Percentiles rank a stretch among this genome's conserved stretches.
These are phyloP conservation scores for Diprion similis DNA, from an alignment of 1,140 invertebrate genomes.

Conservation along the genomic window DNA sequence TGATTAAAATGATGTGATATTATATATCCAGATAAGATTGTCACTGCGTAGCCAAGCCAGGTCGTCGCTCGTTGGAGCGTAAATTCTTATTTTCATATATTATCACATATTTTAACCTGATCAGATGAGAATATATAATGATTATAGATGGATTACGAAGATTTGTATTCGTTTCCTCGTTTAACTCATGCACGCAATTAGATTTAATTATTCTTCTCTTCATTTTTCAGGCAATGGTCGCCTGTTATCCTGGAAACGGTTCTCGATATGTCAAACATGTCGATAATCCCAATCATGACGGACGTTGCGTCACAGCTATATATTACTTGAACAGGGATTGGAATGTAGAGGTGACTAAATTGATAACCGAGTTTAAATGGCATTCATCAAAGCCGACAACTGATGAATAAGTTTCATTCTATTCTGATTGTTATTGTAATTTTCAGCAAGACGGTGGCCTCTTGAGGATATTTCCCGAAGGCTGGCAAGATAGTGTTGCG, in stretches of 20 bases:
- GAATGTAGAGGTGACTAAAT: conserved; percentile 71
- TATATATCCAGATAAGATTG: too few relatives aligned
- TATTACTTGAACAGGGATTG: conserved; percentile 96
- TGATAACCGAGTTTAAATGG: background rate
- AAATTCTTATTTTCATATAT: too few relatives aligned
- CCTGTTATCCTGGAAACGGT: conserved; percentile 92
- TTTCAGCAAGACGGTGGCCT: conserved; percentile 73
- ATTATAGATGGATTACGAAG: too few relatives aligned
- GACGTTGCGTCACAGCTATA: conserved; percentile 92
- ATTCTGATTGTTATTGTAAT: conserved; percentile 22
- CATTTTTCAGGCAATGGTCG: conserved; percentile 90
- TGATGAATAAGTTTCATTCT: conserved; percentile 8
- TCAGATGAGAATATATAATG: too few relatives aligned
- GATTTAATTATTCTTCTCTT: conserved; percentile 25
- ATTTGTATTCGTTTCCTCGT: too few relatives aligned
- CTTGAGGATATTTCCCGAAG: conserved; percentile 90
- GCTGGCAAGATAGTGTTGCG: conserved; percentile 80
- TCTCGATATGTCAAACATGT: conserved; percentile 96
- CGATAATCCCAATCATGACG: conserved; percentile 96
- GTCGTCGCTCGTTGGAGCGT: too few relatives aligned
- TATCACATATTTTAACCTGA: too few relatives aligned
- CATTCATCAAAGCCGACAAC: background rate
- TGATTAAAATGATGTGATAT: too few relatives aligned
- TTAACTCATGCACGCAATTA: too few relatives aligned
- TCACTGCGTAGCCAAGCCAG: too few relatives aligned